Evolutionary conservation across 2,113 vertebrate genomes (phyloP).

Genomic region (Xenus cinereus): DNA sequence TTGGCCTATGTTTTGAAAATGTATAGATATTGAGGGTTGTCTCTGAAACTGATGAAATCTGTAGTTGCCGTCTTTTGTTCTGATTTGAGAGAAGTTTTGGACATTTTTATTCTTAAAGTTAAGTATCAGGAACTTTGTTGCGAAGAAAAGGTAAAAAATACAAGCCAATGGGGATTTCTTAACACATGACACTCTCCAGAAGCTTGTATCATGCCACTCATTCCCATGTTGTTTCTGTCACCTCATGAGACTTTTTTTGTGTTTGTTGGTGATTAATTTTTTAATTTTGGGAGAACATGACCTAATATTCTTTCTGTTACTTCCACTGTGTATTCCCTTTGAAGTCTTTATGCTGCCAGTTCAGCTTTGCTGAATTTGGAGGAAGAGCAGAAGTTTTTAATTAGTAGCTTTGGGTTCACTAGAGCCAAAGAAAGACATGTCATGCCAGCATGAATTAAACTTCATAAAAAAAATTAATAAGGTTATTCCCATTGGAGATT

Average conservation of each 20-base stretch:
- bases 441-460: background rate
- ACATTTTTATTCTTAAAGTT: background rate
- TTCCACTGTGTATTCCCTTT: background rate
- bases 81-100: background rate
- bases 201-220: accelerated
- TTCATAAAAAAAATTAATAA: background rate
- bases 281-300: background rate
- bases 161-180: background rate
- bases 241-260: background rate
- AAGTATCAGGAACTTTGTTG: background rate
- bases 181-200: background rate
- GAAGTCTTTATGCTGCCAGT: background rate
- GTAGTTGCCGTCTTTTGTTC: background rate
- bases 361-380: background rate
- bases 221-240: background rate
- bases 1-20: background rate
- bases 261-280: background rate
- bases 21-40: background rate
- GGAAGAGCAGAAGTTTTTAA: background rate
- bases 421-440: background rate
- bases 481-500: background rate
- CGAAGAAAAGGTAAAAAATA: background rate
- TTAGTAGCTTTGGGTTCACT: background rate
- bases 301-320: background rate
- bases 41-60: background rate